A percentile compares a stretch with the other conserved stretches of the same genome.
These are phyloP conservation scores for Dermochelys coriacea DNA, from an alignment of 2,797 vertebrate species.

Conservation along the genomic window DNA sequence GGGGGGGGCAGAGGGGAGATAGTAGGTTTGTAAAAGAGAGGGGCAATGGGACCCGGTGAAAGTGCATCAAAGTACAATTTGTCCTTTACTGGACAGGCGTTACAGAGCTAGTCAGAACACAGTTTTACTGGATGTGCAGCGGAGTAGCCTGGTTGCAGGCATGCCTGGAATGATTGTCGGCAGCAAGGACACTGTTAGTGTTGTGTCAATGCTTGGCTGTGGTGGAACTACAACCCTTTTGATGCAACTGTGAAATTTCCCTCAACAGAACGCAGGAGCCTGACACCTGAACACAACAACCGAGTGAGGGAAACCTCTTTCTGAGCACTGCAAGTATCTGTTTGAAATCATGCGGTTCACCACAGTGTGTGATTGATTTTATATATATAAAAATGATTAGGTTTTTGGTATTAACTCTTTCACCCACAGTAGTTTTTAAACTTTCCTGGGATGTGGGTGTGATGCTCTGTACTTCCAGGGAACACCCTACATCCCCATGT, in stretches of 20 bases:
- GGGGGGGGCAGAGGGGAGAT: neutral
- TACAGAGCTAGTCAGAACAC: neutral
- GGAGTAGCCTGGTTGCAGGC: rapidly evolving
- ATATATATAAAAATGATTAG: rapidly evolving
- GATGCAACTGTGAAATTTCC: neutral
- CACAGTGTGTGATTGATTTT: rapidly evolving
- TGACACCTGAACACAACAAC: rapidly evolving
- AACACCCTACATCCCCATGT: too few species aligned
- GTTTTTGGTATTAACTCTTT: neutral
- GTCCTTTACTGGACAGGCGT: too few species aligned
- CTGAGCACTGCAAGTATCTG: rapidly evolving
- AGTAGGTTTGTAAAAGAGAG: neutral
- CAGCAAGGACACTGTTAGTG: too few species aligned
- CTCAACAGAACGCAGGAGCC: neutral
- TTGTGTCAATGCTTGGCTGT: too few species aligned
- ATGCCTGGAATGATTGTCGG: neutral
- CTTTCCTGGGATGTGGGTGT: rapidly evolving
- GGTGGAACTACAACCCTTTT: neutral
- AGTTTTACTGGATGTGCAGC: neutral
- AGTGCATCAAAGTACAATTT: neutral
- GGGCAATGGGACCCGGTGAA: neutral
- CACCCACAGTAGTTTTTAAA: rapidly evolving
- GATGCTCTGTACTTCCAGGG: too few species aligned
- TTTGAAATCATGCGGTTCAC: neutral
- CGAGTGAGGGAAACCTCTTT: neutral